Percentiles rank a stretch among this genome's conserved stretches.
Evolutionary conservation across 92 coral and sea anemone genomes (phyloP).

Genomic region (Phenganax marumi): DNA sequence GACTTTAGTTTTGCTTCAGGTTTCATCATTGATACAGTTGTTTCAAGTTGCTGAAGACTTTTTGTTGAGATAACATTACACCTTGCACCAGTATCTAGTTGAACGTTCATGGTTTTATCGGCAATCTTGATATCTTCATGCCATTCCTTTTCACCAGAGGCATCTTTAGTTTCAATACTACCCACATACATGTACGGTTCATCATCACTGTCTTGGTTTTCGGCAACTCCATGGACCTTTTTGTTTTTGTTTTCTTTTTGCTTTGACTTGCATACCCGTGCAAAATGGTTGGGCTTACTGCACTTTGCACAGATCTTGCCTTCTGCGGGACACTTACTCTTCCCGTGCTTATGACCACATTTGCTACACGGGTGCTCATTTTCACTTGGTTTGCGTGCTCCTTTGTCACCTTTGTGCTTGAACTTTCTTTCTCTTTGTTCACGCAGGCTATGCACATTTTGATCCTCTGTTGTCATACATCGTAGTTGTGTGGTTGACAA

Average conservation of each 20-base stretch:
- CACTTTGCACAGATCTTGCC: slow-evolving; percentile 43
- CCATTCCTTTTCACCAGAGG: background rate
- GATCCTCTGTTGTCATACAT: slow-evolving; percentile 46
- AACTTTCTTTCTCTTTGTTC: background rate
- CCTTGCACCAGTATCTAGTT: slow-evolving; percentile 39
- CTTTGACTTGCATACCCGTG: slow-evolving; percentile 39
- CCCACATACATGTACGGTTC: slow-evolving; percentile 28
- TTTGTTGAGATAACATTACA: slow-evolving; percentile 34
- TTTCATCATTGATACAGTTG: slow-evolving; percentile 1
- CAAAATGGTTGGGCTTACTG: slow-evolving; percentile 45
- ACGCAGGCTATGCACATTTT: slow-evolving; percentile 21
- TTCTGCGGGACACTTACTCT: slow-evolving; percentile 30
- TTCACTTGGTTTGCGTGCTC: background rate
- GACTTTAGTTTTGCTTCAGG: slow-evolving; percentile 37
- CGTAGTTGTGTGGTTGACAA: slow-evolving; percentile 48
- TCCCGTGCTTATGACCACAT: background rate
- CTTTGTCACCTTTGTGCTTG: too few species aligned
- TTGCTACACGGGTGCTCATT: background rate
- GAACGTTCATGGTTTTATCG: slow-evolving; percentile 30
- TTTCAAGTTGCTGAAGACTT: slow-evolving; percentile 11
- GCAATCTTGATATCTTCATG: slow-evolving; percentile 2
- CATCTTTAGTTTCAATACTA: slow-evolving; percentile 8
- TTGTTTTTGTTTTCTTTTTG: background rate
- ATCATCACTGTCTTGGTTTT: background rate
- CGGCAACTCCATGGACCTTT: slow-evolving; percentile 8